Percentiles rank a stretch among this genome's conserved stretches.
Conservation (phyloP, 2,113 vertebrate species). For the Himantopus leucocephalus region DNA sequence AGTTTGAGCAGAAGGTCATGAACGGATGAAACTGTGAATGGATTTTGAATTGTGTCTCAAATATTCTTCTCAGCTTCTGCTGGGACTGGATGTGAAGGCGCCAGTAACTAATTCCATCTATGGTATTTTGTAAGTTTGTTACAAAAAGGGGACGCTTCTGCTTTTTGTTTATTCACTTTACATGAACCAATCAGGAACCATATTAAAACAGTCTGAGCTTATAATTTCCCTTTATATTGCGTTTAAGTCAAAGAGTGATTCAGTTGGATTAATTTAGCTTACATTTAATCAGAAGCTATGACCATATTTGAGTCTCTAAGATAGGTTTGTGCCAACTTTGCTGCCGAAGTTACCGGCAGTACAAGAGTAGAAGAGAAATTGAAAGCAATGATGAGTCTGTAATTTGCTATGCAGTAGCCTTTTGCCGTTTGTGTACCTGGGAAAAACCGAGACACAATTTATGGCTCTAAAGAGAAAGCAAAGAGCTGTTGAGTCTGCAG, state of each 20-base stretch:
- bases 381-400: background rate
- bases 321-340: background rate
- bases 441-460: background rate
- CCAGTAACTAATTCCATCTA: background rate
- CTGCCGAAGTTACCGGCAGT: background rate
- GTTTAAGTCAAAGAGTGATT: background rate
- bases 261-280: background rate
- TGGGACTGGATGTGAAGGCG: background rate
- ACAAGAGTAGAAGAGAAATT: background rate
- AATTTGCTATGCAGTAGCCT: background rate
- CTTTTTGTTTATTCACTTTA: background rate
- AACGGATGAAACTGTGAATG: background rate
- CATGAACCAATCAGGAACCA: background rate
- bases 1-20: background rate
- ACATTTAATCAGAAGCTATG: background rate
- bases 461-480: background rate
- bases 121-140: background rate
- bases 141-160: background rate
- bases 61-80: background rate
- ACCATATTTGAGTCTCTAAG: background rate
- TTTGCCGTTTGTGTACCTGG: background rate
- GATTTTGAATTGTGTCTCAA: background rate
- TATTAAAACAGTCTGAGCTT: background rate
- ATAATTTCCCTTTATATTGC: background rate
- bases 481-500: slow-evolving; percentile 5